A percentile compares a stretch with the other conserved stretches of the same genome.
Evolutionary conservation across 2,113 vertebrate species (phyloP).

Genomic region (Seriola quinqueradiata): DNA sequence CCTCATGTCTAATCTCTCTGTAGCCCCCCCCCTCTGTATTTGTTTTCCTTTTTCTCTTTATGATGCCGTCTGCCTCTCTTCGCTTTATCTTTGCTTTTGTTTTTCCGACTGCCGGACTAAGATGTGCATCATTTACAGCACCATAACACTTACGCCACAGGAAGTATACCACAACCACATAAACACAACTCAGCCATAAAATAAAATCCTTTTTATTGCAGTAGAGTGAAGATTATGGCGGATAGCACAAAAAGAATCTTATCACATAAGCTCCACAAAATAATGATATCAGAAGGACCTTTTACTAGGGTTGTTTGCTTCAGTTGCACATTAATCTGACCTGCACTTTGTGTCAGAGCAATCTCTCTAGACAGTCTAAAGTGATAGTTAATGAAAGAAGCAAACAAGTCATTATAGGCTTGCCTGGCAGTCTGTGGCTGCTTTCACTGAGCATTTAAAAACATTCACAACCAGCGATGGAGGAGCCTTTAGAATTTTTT

Average conservation of each 20-base stretch:
- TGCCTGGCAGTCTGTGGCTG: background rate
- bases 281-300: background rate
- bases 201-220: constrained; percentile 17
- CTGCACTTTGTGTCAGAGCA: constrained; percentile 21
- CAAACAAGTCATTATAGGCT: constrained; percentile 15
- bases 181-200: constrained; percentile 11
- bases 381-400: constrained; percentile 32
- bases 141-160: constrained; percentile 20
- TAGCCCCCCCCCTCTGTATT: too few relatives aligned
- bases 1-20: background rate
- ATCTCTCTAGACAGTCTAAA: constrained; percentile 7
- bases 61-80: background rate
- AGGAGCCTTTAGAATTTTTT: background rate
- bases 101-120: background rate
- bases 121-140: constrained; percentile 26
- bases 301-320: constrained; percentile 11
- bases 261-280: constrained; percentile 17
- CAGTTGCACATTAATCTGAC: constrained; percentile 18
- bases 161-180: background rate
- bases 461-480: background rate
- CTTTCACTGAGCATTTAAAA: background rate
- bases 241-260: background rate
- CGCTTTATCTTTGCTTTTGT: background rate
- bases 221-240: background rate
- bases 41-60: constrained; percentile 2